Base-by-base conservation (phyloP, 2,888 invertebrate species). In the Sceliomorpha sp. region DNA sequence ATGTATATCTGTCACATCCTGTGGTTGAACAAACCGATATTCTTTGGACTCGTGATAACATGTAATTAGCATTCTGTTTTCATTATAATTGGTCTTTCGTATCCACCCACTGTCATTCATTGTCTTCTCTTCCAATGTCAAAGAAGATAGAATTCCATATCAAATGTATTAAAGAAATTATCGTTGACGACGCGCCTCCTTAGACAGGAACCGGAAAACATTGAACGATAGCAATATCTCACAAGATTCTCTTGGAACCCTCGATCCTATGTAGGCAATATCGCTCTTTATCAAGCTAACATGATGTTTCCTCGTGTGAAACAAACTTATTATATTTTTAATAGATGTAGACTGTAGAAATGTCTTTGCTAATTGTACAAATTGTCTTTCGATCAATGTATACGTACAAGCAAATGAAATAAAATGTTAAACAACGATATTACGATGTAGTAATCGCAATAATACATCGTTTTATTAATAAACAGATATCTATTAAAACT, bases 171-270 rank as follows among this genome's bases (percentile, higher is more conserved):
- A 15, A 37, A 84, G 58, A 60, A 74, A 78, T 83, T 87, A 87
- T 87, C 87, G 80, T 79, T 55, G 72, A 58, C 55, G 78, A 76
- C 83, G 76, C 76, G n/a, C 70, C 79, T 83, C 78, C 85, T 86
- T 86, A 79, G 73, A 76, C 86, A 86, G 87, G 87, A 87, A 87
- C 87, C 83, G 87, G 87, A 87, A 81, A 83, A 82, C 67, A 78
- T 75, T 31, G 63, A 72, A 73, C 71, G 84, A 83, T 85, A 80
- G 31, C 62, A 55, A 60, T 81, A 79, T 79, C 77, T 79, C 72
- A 75, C 79, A 85, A 84, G 85, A 82, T 73, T 76, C 8, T 36
- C 29, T 26, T 45, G 50, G 32, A 24, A 0, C 39, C 20, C 50
- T 17, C 36, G 24, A 29, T 32, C 14, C 3, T 20, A 20, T 20